Evolutionary conservation across 1,140 invertebrate species (phyloP).

Genomic region (Pseudoatta argentina): DNA sequence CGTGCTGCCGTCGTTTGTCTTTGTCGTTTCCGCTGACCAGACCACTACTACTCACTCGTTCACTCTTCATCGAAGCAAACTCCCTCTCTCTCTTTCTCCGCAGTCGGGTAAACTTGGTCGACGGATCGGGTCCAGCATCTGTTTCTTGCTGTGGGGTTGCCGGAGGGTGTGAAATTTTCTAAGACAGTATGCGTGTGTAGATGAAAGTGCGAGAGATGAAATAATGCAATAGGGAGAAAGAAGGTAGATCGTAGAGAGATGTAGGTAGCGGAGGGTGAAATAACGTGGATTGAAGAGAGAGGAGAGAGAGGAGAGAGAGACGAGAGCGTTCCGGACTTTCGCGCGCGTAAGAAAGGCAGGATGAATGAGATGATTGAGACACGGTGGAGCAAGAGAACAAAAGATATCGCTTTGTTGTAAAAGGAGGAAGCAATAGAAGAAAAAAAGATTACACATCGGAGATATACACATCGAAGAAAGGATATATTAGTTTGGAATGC

Average conservation of each 20-base stretch:
- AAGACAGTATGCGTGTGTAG: not conserved
- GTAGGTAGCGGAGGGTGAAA: not conserved
- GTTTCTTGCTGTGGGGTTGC: slow-evolving; percentile 38
- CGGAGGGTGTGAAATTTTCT: slow-evolving; percentile 52
- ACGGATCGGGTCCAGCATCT: slow-evolving; percentile 41
- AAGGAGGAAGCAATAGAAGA: not conserved
- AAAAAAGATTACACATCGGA: too few relatives aligned
- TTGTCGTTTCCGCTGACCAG: slow-evolving; percentile 40
- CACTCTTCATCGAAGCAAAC: slow-evolving; percentile 14
- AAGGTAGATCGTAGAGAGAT: slow-evolving; percentile 36
- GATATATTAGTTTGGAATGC: slow-evolving; percentile 40
- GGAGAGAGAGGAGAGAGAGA: not conserved
- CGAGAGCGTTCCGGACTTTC: not conserved
- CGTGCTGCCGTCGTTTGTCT: slow-evolving; percentile 38
- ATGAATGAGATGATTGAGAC: slow-evolving; percentile 33
- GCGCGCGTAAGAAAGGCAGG: not conserved
- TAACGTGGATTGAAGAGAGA: not conserved
- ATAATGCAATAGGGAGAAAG: not conserved
- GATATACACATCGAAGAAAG: slow-evolving; percentile 15
- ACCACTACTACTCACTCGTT: slow-evolving; percentile 40
- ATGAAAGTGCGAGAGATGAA: not conserved
- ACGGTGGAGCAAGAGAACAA: not conserved
- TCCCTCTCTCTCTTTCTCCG: slow-evolving; percentile 2
- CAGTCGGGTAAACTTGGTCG: slow-evolving; percentile 33
- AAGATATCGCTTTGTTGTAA: slow-evolving; percentile 16